Base-by-base conservation (phyloP, 2,888 invertebrate species). In the Lypha dubia region DNA sequence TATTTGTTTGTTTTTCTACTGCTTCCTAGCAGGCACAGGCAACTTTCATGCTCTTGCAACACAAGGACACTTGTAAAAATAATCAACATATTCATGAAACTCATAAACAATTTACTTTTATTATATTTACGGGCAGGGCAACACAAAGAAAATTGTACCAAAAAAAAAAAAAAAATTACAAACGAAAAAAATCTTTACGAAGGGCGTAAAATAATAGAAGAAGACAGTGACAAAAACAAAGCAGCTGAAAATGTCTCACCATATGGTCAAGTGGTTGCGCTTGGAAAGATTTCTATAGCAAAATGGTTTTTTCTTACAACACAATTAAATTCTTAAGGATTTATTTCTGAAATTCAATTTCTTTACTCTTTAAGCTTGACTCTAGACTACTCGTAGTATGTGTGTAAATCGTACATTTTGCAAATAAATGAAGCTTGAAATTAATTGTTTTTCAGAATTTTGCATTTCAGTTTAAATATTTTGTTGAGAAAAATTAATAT, bases 191-290 rank as follows among this genome's bases (percentile, higher is more conserved):
- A 46, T 38, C 38, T 38, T 1, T 15, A 63, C 41, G 49, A 20
- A 73, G 13, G 60, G n/a, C 13, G 11, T 22, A 65, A 15, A 11
- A 20, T 7, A 6, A n/a, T n/a, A n/a, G n/a, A n/a, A n/a, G 13
- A 41, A 35, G 71, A 71, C 17, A 65, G 28, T 58, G 3, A 32
- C 53, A 58, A 32, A 46, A 13, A 35, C 35, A 35, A 60, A 77
- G n/a, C 11, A 70, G 32, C 44, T 44, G 13, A 28, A 73, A 46
- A 75, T 53, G 49, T 76, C 49, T 56, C 46, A 76, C 46, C 84
- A 81, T 81, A 70, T 84, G 84, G 81, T 81, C 84, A 84, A 80
- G 84, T 84, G 84, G 79, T 68, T 79, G 20, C n/a, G 35, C 11
- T 20, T 49, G 56, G 9, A 67, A 75, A 71, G 68, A 71, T 75